Evolutionary conservation across 2,888 invertebrate species (phyloP).

Genomic region (Polymixis flavicincta): DNA sequence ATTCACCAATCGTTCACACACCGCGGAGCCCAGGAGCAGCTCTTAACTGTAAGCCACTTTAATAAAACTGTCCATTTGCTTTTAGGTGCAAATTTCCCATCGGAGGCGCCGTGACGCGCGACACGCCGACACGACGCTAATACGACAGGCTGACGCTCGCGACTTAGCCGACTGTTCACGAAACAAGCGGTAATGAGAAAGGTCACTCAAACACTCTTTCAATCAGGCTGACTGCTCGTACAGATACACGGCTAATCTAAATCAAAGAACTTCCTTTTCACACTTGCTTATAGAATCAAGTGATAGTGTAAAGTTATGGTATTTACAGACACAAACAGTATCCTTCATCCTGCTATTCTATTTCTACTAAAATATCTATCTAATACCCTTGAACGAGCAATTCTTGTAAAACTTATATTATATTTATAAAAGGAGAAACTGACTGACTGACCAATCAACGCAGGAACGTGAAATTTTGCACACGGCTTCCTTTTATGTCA

Average conservation of each 20-base stretch:
- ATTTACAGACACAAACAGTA: neutral
- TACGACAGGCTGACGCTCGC: slow-evolving; percentile 22
- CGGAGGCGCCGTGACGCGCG: slow-evolving; percentile 7
- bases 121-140: slow-evolving; percentile 25
- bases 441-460: too few species aligned
- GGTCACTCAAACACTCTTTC: slow-evolving; percentile 3
- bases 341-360: neutral
- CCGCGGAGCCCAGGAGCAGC: neutral
- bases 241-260: neutral
- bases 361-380: too few species aligned
- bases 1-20: neutral
- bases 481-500: too few species aligned
- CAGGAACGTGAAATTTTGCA: too few species aligned
- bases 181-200: neutral
- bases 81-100: slow-evolving; percentile 41
- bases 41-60: slow-evolving; percentile 24
- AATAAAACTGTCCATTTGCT: slow-evolving; percentile 45
- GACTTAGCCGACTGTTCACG: slow-evolving; percentile 10
- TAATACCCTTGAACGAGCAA: too few species aligned
- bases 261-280: neutral
- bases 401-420: too few species aligned
- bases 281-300: neutral
- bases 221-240: neutral
- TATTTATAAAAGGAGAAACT: too few species aligned
- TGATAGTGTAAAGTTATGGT: neutral